Percentiles rank a stretch among this genome's conserved stretches.
phyloP scores from a whole-genome alignment of 2,888 invertebrate genomes.

The Drosophila anomelani region DNA sequence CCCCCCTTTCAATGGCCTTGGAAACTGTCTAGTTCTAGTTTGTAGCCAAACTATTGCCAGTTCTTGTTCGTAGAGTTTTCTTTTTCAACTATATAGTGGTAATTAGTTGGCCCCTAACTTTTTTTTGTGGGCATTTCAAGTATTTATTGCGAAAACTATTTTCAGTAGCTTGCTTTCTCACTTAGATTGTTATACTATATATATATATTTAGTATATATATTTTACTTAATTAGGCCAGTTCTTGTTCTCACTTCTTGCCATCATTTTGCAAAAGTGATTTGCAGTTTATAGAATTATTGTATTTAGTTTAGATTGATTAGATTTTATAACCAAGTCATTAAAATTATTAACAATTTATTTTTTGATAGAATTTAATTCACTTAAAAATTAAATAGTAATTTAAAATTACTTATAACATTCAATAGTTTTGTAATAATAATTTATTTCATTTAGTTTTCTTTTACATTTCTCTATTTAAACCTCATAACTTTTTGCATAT shows the following conservation, averaged over 20 bases:
- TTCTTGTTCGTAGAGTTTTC: slow-evolving; percentile 53
- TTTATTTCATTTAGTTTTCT: neutral
- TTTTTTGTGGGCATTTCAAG: slow-evolving; percentile 29
- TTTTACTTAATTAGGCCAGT: slow-evolving; percentile 19
- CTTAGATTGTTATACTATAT: slow-evolving; percentile 15
- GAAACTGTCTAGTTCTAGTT: slow-evolving; percentile 54
- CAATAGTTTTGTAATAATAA: too few relatives aligned
- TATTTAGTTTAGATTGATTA: too few relatives aligned
- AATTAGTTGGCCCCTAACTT: slow-evolving; percentile 32
- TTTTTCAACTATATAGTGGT: slow-evolving; percentile 29
- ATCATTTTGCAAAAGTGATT: slow-evolving; percentile 12
- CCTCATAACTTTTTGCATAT: neutral
- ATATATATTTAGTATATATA: slow-evolving; percentile 1
- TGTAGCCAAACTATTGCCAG: slow-evolving; percentile 57
- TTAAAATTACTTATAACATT: neutral
- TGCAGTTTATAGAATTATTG: neutral
- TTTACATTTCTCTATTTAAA: neutral
- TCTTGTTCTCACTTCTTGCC: slow-evolving; percentile 33
- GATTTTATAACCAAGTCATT: neutral
- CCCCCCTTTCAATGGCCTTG: slow-evolving; percentile 55
- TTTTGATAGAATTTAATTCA: neutral
- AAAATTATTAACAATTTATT: neutral
- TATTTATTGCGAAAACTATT: slow-evolving; percentile 27
- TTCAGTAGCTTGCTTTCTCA: slow-evolving; percentile 34
- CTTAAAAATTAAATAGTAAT: neutral